phyloP scores from a whole-genome alignment of 2,113 vertebrate species.

The Mormyrus iriodes region DNA sequence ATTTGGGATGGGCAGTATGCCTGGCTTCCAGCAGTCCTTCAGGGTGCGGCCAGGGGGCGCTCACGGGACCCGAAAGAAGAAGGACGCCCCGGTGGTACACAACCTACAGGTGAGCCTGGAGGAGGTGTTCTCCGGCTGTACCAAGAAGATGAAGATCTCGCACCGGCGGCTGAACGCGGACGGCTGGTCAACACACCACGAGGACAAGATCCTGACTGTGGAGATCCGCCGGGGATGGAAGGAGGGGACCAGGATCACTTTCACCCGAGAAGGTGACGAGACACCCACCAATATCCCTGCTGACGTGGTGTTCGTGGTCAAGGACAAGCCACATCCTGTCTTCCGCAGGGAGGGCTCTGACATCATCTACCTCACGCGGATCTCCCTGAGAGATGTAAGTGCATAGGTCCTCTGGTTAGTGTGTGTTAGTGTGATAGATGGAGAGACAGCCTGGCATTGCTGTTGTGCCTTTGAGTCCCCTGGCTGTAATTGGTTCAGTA shows the following conservation, averaged over 20 bases:
- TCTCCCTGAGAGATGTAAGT: constrained; percentile 82
- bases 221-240: constrained; percentile 92
- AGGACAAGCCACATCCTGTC: constrained; percentile 81
- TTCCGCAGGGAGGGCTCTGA: constrained; percentile 83
- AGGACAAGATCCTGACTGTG: constrained; percentile 91
- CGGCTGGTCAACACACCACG: constrained; percentile 60
- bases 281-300: constrained; percentile 78
- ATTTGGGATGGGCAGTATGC: constrained; percentile 64
- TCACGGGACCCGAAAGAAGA: constrained; percentile 54
- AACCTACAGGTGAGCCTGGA: constrained; percentile 78
- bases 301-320: constrained; percentile 84
- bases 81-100: constrained; percentile 78
- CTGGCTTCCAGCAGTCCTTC: constrained; percentile 23
- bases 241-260: constrained; percentile 89
- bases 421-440: not conserved
- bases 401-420: not conserved
- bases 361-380: constrained; percentile 72
- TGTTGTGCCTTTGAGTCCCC: not conserved
- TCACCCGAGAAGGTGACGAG: constrained; percentile 88
- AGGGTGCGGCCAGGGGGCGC: constrained; percentile 38
- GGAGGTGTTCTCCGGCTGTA: constrained; percentile 80
- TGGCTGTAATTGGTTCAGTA: not conserved
- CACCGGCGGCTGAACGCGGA: constrained; percentile 79
- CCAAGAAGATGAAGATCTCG: constrained; percentile 94
- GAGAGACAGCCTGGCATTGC: not conserved